These are phyloP conservation scores for Agraylea sexmaculata DNA, from an alignment of 1,140 invertebrate genomes.

Conservation along the genomic window DNA sequence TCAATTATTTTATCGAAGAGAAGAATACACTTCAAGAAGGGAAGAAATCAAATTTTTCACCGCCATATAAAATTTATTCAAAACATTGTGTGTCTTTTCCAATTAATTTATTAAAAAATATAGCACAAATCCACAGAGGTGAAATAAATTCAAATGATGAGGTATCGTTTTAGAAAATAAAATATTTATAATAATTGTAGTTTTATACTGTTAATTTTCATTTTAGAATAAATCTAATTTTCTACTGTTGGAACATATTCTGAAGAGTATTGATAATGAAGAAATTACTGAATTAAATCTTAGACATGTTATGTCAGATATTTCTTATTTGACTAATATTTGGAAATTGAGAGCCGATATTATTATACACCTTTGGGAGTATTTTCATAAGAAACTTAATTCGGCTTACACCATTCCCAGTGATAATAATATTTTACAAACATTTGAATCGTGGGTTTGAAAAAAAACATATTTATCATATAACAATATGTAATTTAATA, in stretches of 20 bases:
- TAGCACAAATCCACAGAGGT: neutral
- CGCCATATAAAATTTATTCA: neutral
- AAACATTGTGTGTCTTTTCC: neutral
- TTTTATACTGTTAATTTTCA: neutral
- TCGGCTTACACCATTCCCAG: slow-evolving; percentile 15
- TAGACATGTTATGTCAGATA: slow-evolving; percentile 13
- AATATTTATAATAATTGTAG: neutral
- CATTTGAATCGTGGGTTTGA: slow-evolving; percentile 10
- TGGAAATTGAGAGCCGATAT: slow-evolving; percentile 20
- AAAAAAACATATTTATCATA: neutral
- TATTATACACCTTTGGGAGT: slow-evolving; percentile 18
- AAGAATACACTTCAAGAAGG: too few species aligned
- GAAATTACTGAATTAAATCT: slow-evolving; percentile 14
- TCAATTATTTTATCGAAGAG: too few species aligned
- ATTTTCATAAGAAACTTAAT: slow-evolving; percentile 20
- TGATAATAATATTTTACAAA: slow-evolving; percentile 9
- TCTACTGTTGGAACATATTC: slow-evolving; percentile 14
- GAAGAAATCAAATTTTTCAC: too few species aligned
- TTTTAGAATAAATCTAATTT: slow-evolving; percentile 19
- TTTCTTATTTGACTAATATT: slow-evolving; percentile 13
- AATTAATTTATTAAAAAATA: neutral
- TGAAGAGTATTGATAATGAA: slow-evolving; percentile 11
- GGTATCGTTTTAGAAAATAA: neutral
- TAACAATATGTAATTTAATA: slow-evolving; percentile 1
- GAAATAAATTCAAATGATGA: neutral